Percentiles rank a stretch among this genome's conserved stretches.
phyloP scores from a whole-genome alignment of 2,888 invertebrate species.

The Campoletis raptor region DNA sequence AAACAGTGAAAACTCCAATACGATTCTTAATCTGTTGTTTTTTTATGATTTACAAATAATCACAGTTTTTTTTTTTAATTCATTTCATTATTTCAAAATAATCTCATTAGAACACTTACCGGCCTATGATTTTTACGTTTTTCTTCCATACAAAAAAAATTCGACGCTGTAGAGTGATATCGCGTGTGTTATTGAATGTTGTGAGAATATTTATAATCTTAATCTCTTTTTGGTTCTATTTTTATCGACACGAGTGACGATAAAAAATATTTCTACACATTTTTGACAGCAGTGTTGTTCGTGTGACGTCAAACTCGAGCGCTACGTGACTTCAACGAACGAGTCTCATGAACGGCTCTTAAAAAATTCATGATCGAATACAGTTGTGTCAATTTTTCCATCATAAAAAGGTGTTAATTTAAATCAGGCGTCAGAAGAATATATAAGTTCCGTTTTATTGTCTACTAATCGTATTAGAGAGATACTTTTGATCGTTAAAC shows the following conservation, averaged over 20 bases:
- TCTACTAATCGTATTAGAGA: neutral
- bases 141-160: neutral
- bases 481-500: neutral
- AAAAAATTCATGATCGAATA: neutral
- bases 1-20: neutral
- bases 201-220: neutral
- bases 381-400: conserved; percentile 13
- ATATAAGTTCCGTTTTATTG: neutral
- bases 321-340: neutral
- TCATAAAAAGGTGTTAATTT: neutral
- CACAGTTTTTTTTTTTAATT: no score
- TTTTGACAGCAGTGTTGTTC: neutral
- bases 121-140: neutral
- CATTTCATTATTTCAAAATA: no score
- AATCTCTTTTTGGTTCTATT: neutral
- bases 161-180: neutral
- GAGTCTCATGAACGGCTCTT: neutral
- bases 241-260: neutral
- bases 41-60: neutral
- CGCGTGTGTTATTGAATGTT: neutral
- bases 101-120: neutral
- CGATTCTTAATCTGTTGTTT: neutral
- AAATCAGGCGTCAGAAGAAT: neutral
- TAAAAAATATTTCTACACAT: neutral
- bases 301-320: neutral